Percentiles rank a stretch among this genome's conserved stretches.
Evolutionary conservation across 2,113 vertebrate genomes (phyloP).

Genomic region (Ploceus nigricollis): DNA sequence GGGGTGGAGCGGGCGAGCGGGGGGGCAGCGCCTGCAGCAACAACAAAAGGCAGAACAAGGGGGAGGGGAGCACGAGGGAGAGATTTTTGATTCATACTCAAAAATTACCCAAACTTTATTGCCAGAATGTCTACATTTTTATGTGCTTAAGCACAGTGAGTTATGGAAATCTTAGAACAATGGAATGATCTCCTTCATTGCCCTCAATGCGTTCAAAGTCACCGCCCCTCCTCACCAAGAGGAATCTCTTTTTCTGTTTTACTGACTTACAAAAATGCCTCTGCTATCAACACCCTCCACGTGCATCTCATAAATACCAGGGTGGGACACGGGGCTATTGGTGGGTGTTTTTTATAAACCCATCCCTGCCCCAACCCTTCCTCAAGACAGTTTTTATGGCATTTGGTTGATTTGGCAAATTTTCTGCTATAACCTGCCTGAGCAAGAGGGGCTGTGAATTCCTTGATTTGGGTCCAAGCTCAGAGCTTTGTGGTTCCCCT

Average conservation of each 20-base stretch:
- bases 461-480: slow-evolving; percentile 56
- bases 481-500: neutral
- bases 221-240: slow-evolving; percentile 37
- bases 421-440: slow-evolving; percentile 34
- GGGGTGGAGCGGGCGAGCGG: slow-evolving; percentile 11
- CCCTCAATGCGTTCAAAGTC: neutral
- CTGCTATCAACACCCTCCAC: slow-evolving; percentile 36
- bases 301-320: slow-evolving; percentile 53
- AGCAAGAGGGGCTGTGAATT: slow-evolving; percentile 56
- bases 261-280: slow-evolving; percentile 42
- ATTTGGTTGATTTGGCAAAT: slow-evolving; percentile 39
- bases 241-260: slow-evolving; percentile 22
- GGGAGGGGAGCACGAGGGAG: slow-evolving; percentile 7
- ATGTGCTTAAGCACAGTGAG: slow-evolving; percentile 65
- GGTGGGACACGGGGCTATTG: neutral
- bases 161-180: slow-evolving; percentile 72
- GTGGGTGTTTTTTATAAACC: neutral
- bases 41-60: slow-evolving; percentile 33
- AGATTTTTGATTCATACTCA: slow-evolving; percentile 63
- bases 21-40: slow-evolving; percentile 25
- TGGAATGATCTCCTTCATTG: slow-evolving; percentile 59
- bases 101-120: slow-evolving; percentile 62
- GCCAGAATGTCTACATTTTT: slow-evolving; percentile 67
- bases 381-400: neutral
- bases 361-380: neutral